phyloP scores from a whole-genome alignment of 1,140 invertebrate genomes.

The Lucilia sericata region DNA sequence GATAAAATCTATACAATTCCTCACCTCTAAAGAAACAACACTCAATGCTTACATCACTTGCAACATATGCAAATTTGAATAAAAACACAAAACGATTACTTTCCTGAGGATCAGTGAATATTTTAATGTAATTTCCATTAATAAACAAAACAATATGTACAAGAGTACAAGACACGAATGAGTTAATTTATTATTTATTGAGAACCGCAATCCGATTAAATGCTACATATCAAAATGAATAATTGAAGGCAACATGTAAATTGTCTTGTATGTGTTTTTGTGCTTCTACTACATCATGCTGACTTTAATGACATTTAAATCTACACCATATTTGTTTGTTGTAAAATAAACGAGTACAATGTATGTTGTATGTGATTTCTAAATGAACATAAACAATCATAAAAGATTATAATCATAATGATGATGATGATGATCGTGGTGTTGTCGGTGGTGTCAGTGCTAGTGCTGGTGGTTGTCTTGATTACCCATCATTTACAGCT shows the following conservation, averaged over 20 bases:
- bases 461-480: neutral
- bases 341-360: neutral
- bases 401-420: neutral
- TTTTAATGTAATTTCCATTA: slow-evolving; percentile 9
- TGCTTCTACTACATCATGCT: neutral
- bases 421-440: neutral
- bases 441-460: neutral
- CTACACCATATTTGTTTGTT: slow-evolving; percentile 29
- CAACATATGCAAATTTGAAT: neutral
- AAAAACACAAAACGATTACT: neutral
- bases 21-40: too few relatives aligned
- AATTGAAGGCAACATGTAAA: slow-evolving; percentile 35
- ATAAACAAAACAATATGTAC: neutral
- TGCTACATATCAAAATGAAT: slow-evolving; percentile 24
- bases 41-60: neutral
- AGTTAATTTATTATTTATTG: slow-evolving; percentile 29
- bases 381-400: neutral
- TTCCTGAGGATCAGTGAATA: neutral
- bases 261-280: neutral
- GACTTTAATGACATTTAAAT: neutral
- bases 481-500: neutral
- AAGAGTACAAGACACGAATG: slow-evolving; percentile 17
- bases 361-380: neutral
- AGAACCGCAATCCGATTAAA: slow-evolving; percentile 30
- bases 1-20: too few relatives aligned